A percentile compares a stretch with the other conserved stretches of the same genome.
These are phyloP conservation scores for Aplochiton taeniatus DNA, from an alignment of 2,797 vertebrate genomes.

Conservation along the genomic window DNA sequence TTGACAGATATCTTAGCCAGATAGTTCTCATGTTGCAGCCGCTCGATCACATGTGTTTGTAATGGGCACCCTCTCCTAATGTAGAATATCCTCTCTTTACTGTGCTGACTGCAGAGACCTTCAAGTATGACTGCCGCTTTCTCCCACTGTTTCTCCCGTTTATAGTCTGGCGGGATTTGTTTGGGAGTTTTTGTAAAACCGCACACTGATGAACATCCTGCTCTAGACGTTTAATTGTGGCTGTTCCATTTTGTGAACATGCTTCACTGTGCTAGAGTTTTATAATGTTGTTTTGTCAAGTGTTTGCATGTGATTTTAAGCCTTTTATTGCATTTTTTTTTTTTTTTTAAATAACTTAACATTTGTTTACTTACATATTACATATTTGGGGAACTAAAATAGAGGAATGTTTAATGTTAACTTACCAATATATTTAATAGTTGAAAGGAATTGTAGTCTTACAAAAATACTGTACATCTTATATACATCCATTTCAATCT, in stretches of 20 bases:
- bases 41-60: conserved; percentile 43
- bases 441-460: no score
- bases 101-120: conserved; percentile 31
- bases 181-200: conserved; percentile 69
- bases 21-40: conserved; percentile 53
- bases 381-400: no score
- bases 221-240: conserved; percentile 70
- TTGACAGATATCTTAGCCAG: conserved; percentile 52
- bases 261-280: conserved; percentile 48
- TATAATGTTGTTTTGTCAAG: conserved; percentile 69
- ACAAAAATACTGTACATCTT: not conserved
- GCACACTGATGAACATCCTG: conserved; percentile 78
- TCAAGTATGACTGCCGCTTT: conserved; percentile 50
- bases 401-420: no score
- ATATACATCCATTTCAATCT: not conserved
- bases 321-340: no score
- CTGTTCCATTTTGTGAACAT: conserved; percentile 61
- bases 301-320: conserved; percentile 64
- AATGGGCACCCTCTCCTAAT: conserved; percentile 22
- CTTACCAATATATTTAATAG: no score
- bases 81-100: conserved; percentile 42
- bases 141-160: conserved; percentile 51
- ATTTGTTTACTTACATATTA: no score
- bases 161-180: conserved; percentile 63
- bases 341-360: no score